Base-by-base conservation (phyloP, 2,113 vertebrate species). In the Peromyscus leucopus region DNA sequence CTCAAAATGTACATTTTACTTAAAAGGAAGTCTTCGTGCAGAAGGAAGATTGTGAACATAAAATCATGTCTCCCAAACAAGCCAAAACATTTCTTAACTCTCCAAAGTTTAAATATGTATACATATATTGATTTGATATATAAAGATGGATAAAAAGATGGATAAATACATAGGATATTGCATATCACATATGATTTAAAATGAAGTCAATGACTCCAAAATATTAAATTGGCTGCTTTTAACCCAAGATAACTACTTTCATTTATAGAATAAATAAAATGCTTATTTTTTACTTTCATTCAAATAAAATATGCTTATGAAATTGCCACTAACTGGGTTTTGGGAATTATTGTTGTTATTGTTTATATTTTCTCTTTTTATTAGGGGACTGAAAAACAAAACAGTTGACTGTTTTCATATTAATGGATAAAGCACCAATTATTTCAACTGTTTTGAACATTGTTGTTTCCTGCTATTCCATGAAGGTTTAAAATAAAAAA, bases 311-410 rank as follows among this genome's bases (percentile, higher is more conserved):
- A 9, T 42, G 75, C 72, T 2, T 19, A 19, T 55, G 4, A 33
- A 94, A 65, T 90, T 84, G 39, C 67, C 12, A 84, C 39, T 97
- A 46, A 87, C 46, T 90, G 94, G n/a, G 16, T 0, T 65, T 87
- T 91, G 2, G 10, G 2, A 63, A 71, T 46, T 85, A 0, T 65
- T 78, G 71, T 72, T 72, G 7, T 65, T 78, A 65, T 72, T 72
- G 7, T n/a, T n/a, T n/a, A 72, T 7, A 7, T 21, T n/a, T 72
- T 33, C 13, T 9, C 69, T 36, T 21, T 72, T 72, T 31, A 59
- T n/a, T 74, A 76, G 46, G 4, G 79, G 17, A 2, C 11, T 78
- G 5, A 87, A 93, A 90, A 9, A 48, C 5, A 95, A 48, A 36
- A 59, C 17, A 78, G 57, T 33, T 74, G 22, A 5, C 8, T 55